These are phyloP conservation scores for Forbesichthys agassizii DNA, from an alignment of 2,113 vertebrate species.

Conservation along the genomic window DNA sequence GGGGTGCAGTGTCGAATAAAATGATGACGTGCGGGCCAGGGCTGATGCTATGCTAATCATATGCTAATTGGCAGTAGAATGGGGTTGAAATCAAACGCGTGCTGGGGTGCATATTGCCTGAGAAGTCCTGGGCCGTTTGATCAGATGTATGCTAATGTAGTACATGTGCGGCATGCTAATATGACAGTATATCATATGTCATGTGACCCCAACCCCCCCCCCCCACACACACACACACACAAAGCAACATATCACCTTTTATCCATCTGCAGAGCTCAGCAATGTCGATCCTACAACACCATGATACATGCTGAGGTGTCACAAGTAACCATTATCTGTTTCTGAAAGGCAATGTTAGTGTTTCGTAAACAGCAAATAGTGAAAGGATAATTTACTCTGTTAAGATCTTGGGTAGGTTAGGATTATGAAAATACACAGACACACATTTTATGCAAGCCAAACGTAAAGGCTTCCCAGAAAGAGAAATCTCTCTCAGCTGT, in stretches of 20 bases:
- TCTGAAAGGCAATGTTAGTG: constrained; percentile 3
- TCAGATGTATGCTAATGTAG: constrained; percentile 68
- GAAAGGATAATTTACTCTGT: too few relatives aligned
- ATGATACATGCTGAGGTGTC: constrained; percentile 1
- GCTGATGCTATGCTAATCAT: constrained; percentile 59
- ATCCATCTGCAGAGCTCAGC: constrained; percentile 53
- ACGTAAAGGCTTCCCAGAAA: constrained; percentile 40
- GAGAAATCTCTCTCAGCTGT: constrained; percentile 4
- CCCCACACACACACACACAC: background rate
- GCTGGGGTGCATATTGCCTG: constrained; percentile 51
- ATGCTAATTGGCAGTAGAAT: constrained; percentile 69
- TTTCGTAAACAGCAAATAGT: too few relatives aligned
- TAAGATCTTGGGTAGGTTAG: too few relatives aligned
- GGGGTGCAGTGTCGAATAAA: constrained; percentile 52
- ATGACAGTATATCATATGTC: constrained; percentile 50
- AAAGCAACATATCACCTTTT: constrained; percentile 45
- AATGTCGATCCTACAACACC: constrained; percentile 16
- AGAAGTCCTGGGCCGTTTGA: constrained; percentile 58
- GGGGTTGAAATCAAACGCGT: constrained; percentile 61
- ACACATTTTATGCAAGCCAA: constrained; percentile 9
- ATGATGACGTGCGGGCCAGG: constrained; percentile 37
- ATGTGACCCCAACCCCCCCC: background rate
- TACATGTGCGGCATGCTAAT: constrained; percentile 67
- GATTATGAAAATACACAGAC: background rate
- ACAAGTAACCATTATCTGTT: constrained; percentile 23